Evolutionary conservation across 35 echinoderm and acorn worm genomes (phyloP), one percentile per base, ranked within the genome.

Genomic region (Ophiothrix spiculata): DNA sequence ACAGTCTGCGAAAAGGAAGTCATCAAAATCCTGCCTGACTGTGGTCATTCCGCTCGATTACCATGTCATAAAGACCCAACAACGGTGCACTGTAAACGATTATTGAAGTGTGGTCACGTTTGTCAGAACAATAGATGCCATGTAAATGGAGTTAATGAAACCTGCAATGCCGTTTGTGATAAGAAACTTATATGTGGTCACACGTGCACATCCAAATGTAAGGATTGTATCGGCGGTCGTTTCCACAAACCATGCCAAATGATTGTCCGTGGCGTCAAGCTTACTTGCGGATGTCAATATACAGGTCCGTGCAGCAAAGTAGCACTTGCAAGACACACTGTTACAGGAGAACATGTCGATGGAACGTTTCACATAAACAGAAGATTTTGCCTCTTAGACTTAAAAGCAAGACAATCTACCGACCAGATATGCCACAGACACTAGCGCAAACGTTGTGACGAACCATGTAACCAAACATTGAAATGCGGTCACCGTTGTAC

Each of bases 121-220:
- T 98, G 95, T 69, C 73, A 88, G 79, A 76, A 77, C 17, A n/a
- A n/a, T n/a, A 75, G 42, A 49, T 98, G 95, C 80, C 78, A 86
- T 11, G 84, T 94, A 86, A 36, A 75, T 6, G 94, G 95, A 80
- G 86, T 89, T 37, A 19, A 0, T 2, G 35, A 37, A 23, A 23
- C 81, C 56, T 84, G 81, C 29, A 10, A 23, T 36, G 54, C 37
- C 32, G 13, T 35, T 13, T 84, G 81, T 36, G 13, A 82, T 19
- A 56, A 31, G 38, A 89, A 33, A 3, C 37, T 81, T 11, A 6
- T 12, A 31, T 89, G 87, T 49, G 87, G 37, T 4, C 87, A 89
- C 32, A 1, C 23, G 1, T 89, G 87, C 60, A 74, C 69, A 16
- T 56, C 56, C 31, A 82, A 46, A 42, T 89, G 87, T 69, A 35